These are phyloP conservation scores for Amia ocellicauda DNA, from an alignment of 2,113 vertebrate species.

Conservation along the genomic window DNA sequence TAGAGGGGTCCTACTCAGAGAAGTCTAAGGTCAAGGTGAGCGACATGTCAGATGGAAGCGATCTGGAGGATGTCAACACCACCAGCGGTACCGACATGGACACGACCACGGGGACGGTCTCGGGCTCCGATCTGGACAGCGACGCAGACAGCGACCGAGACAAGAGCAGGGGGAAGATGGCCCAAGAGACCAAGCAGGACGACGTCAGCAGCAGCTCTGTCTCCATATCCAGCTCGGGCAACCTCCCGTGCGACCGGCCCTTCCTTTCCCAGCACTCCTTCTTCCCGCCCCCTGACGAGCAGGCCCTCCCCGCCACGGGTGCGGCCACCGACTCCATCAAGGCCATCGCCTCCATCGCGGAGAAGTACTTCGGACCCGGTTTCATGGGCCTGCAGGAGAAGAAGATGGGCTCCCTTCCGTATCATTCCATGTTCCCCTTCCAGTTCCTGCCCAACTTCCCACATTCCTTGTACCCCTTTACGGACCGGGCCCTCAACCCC, in stretches of 20 bases:
- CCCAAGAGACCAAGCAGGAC: constrained; percentile 66
- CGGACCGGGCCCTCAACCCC: constrained; percentile 84
- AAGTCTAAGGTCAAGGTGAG: constrained; percentile 84
- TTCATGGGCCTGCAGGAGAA: constrained; percentile 95
- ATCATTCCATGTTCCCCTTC: constrained; percentile 95
- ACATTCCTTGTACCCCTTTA: constrained; percentile 88
- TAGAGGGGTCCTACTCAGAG: constrained; percentile 72
- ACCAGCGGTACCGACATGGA: constrained; percentile 95
- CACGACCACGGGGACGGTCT: constrained; percentile 90
- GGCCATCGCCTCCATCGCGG: constrained; percentile 95
- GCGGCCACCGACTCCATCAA: constrained; percentile 95
- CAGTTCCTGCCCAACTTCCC: constrained; percentile 94
- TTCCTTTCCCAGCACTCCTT: constrained; percentile 90
- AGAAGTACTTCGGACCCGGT: constrained; percentile 97
- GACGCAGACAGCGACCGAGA: constrained; percentile 81
- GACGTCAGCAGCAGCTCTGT: constrained; percentile 62
- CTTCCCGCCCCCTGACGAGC: constrained; percentile 91
- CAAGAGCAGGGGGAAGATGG: constrained; percentile 63
- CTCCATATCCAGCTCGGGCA: constrained; percentile 65
- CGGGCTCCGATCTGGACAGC: constrained; percentile 88
- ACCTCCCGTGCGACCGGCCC: constrained; percentile 69
- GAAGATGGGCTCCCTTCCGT: constrained; percentile 88
- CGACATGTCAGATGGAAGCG: constrained; percentile 89
- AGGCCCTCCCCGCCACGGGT: constrained; percentile 77
- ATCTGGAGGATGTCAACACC: constrained; percentile 97